Evolutionary conservation across 1,140 invertebrate species (phyloP).

Genomic region (Cylas formicarius): DNA sequence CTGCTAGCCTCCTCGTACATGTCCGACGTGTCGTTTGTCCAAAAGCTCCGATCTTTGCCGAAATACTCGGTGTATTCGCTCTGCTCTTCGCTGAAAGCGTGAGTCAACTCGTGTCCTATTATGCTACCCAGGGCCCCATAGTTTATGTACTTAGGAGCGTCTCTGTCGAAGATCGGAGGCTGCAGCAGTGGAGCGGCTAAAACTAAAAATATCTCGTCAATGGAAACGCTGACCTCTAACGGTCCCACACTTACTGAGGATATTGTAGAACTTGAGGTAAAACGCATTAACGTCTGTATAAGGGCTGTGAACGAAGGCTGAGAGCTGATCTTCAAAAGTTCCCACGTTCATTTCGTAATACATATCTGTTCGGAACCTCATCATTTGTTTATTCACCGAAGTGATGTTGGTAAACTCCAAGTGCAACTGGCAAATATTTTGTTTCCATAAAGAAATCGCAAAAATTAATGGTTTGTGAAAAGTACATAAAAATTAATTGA

Average conservation of each 20-base stretch:
- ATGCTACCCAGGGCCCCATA: conserved; percentile 62
- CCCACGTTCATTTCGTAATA: too few species aligned
- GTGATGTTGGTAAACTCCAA: too few species aligned
- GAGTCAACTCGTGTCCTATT: conserved; percentile 64
- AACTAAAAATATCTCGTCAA: conserved; percentile 48
- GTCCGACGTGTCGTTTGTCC: conserved; percentile 12
- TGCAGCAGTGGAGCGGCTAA: conserved; percentile 88
- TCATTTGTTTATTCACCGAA: too few species aligned
- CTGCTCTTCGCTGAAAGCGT: conserved; percentile 57
- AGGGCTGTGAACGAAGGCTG: neutral
- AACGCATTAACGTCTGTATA: conserved; percentile 20
- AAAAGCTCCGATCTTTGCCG: conserved; percentile 2
- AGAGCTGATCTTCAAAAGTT: too few species aligned
- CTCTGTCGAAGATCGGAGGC: conserved; percentile 75
- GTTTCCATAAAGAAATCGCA: too few species aligned
- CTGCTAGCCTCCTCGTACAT: conserved; percentile 11
- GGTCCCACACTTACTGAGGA: conserved; percentile 19
- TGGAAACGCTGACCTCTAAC: neutral
- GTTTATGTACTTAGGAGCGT: conserved; percentile 82
- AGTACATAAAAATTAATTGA: too few species aligned
- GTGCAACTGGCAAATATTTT: too few species aligned
- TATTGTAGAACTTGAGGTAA: conserved; percentile 13
- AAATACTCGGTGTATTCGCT: conserved; percentile 35
- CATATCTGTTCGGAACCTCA: too few species aligned
- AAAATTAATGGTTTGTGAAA: too few species aligned